Percentiles rank a stretch among this genome's conserved stretches.
phyloP scores from a whole-genome alignment of 2,797 vertebrate species.

The Anolis apletophallus region DNA sequence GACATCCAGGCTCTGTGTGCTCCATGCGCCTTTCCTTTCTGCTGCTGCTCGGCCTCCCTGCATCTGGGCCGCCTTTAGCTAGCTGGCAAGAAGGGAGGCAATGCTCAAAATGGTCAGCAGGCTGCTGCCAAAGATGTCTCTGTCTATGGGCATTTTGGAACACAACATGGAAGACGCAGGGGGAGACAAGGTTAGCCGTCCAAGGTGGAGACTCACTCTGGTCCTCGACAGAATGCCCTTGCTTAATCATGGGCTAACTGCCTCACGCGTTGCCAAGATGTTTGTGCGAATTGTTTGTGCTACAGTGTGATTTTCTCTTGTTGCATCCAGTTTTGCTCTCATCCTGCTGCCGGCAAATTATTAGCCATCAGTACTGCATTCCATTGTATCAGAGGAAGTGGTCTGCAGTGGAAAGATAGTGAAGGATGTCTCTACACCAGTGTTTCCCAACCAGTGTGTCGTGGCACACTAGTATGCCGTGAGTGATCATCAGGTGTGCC shows the following conservation, averaged over 20 bases:
- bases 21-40: not conserved
- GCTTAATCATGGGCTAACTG: not conserved
- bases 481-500: no score
- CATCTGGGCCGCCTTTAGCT: slow-evolving; percentile 64
- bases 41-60: slow-evolving; percentile 54
- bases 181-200: not conserved
- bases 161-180: not conserved
- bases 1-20: not conserved
- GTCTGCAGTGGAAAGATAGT: no score
- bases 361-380: no score
- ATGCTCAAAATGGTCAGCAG: slow-evolving; percentile 61
- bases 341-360: no score
- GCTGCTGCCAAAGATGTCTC: slow-evolving; percentile 68
- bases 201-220: not conserved
- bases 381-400: no score
- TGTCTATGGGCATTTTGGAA: slow-evolving; percentile 33
- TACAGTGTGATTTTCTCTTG: no score
- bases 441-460: no score
- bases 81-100: slow-evolving; percentile 66
- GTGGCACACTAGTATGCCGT: no score
- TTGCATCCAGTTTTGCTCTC: no score
- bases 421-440: no score
- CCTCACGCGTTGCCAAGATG: no score
- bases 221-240: not conserved
- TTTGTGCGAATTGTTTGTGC: no score